These are phyloP conservation scores for Alsophila aescularia DNA, from an alignment of 2,888 invertebrate genomes.

Conservation along the genomic window DNA sequence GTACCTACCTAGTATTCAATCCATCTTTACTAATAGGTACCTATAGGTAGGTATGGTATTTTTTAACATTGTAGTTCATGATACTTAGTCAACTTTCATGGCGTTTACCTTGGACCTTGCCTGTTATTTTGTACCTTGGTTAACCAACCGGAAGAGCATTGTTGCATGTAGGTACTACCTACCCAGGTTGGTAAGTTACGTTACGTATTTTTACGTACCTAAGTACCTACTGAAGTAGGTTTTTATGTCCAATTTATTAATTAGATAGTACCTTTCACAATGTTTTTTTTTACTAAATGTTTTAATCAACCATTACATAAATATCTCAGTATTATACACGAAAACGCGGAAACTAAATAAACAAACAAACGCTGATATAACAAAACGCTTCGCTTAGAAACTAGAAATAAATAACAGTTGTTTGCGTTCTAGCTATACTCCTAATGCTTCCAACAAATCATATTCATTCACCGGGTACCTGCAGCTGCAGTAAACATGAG, in stretches of 20 bases:
- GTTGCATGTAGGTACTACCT: too few relatives aligned
- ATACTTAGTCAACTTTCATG: conserved; percentile 20
- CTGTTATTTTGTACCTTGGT: conserved; percentile 15
- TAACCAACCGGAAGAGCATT: conserved; percentile 15
- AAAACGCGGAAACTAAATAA: neutral
- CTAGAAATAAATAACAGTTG: neutral
- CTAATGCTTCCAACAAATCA: conserved; percentile 5
- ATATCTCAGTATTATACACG: neutral
- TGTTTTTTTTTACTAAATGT: too few relatives aligned
- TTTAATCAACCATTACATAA: too few relatives aligned
- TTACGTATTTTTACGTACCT: neutral
- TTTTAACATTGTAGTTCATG: neutral
- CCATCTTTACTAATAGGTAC: neutral
- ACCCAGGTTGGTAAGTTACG: neutral
- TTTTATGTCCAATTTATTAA: too few relatives aligned
- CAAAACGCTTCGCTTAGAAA: conserved; percentile 5
- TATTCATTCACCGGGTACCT: conserved; percentile 18
- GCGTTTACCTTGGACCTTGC: conserved; percentile 19
- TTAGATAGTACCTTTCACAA: too few relatives aligned
- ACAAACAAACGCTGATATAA: neutral
- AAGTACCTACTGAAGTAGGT: too few relatives aligned
- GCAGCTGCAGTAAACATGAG: conserved; percentile 1
- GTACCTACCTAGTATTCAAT: too few relatives aligned
- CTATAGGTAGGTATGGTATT: neutral
- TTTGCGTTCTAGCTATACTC: conserved; percentile 10